Evolutionary conservation across 2,113 vertebrate species (phyloP).

Genomic region (Psettodes erumei): DNA sequence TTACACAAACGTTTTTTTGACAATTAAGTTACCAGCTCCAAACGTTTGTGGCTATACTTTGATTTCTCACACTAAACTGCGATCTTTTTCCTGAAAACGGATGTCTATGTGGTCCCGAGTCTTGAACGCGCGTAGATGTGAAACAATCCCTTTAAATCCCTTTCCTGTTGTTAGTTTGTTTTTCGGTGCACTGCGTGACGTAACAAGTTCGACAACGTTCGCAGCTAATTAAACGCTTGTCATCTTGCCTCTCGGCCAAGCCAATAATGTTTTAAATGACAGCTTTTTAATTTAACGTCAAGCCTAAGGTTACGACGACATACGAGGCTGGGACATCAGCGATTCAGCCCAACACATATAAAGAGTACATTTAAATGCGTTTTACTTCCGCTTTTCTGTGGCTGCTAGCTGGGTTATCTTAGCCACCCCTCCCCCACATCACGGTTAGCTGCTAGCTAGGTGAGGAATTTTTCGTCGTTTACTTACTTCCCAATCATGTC

Average conservation of each 20-base stretch:
- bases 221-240: not conserved
- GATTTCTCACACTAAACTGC: too few relatives aligned
- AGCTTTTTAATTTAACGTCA: not conserved
- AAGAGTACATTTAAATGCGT: not conserved
- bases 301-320: rapidly evolving
- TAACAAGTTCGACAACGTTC: conserved; percentile 25
- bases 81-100: not conserved
- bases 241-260: not conserved
- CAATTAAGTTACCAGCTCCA: not conserved
- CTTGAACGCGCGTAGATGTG: too few relatives aligned
- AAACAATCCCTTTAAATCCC: not conserved
- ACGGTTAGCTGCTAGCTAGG: conserved; percentile 55
- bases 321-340: rapidly evolving
- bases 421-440: conserved; percentile 71
- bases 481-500: conserved; percentile 87
- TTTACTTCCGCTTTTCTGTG: conserved; percentile 58
- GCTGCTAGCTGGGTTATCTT: conserved; percentile 35
- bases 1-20: not conserved
- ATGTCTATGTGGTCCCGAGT: not conserved
- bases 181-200: conserved; percentile 17
- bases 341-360: too few relatives aligned
- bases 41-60: not conserved
- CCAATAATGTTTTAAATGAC: not conserved
- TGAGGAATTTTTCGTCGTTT: conserved; percentile 27
- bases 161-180: not conserved